Evolutionary conservation across 2,113 vertebrate species (phyloP), one percentile per base, ranked within the genome.

Genomic region (Toxotes chatareus): DNA sequence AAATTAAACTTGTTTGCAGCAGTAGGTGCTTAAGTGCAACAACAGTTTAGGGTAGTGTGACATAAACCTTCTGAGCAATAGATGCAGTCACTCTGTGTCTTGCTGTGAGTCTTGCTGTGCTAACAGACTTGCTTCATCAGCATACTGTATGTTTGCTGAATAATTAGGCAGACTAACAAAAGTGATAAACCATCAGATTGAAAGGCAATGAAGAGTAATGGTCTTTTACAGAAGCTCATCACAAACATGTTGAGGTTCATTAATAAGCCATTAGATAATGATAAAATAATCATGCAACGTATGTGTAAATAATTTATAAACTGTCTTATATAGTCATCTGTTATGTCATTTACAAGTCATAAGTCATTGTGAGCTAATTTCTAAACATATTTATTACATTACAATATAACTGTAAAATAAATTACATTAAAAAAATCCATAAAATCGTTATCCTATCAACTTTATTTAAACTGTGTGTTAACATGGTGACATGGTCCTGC

Each of bases 101-200:
- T 14, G 17, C 71, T 57, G 27, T 27, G 68, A 82, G 73, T 57
- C 68, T 70, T 21, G 66, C 75, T 64, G 61, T 46, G 64, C 53
- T 23, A 69, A 68, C 85, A 82, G 59, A 76, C 66, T 53, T 77
- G 76, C 82, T 69, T 69, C 46, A 80, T 88, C 82, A 86, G 83
- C 87, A 79, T 47, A 31, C 23, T 46, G 14, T 80, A 78, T 51
- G 27, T 46, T 67, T 67, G 23, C 46, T 76, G 82, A 88, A 85
- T 75, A 89, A 88, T 89, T 80, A 83, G 56, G 31, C 55, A 17
- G 61, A 76, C 64, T 32, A 38, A 77, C 65, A 63, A 53, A 19
- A 49, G 4, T 42, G 59, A 67, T 47, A 67, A 70, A 46, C 78
- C 14, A 47, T 71, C 62, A 74, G 64, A 69, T 49, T 42, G 49